These are phyloP conservation scores for Epizoanthus fatuus DNA, from an alignment of 92 coral and sea anemone species.

Conservation along the genomic window DNA sequence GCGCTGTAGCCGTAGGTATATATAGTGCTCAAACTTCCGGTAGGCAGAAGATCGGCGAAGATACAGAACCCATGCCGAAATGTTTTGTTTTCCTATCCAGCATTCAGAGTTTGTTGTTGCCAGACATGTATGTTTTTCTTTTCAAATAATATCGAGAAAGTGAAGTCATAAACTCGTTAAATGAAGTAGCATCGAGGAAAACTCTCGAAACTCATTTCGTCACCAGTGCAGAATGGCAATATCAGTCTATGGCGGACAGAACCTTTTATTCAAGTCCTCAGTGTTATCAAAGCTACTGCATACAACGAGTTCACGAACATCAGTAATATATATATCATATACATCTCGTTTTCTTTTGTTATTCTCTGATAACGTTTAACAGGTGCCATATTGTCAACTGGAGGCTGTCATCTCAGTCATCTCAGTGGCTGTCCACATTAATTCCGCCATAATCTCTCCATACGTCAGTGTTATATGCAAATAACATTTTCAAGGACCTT, in stretches of 20 bases:
- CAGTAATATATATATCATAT: no score
- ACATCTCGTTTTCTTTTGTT: no score
- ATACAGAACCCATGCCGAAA: neutral
- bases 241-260: no score
- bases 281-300: no score
- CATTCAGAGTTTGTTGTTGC: neutral
- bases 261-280: no score
- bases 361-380: neutral
- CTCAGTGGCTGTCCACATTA: neutral
- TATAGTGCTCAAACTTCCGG: conserved; percentile 3
- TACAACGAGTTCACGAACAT: no score
- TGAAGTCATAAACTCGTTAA: neutral
- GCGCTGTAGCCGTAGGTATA: neutral
- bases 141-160: neutral
- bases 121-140: neutral
- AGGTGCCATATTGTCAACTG: neutral
- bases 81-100: neutral
- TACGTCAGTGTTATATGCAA: conserved; percentile 34
- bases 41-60: neutral
- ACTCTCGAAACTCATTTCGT: neutral
- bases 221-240: conserved; percentile 19
- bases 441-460: neutral
- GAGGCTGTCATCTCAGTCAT: neutral
- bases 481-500: neutral
- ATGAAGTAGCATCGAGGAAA: neutral